Base-by-base conservation (phyloP, 1,140 invertebrate genomes). In the Drosophila seguyi region DNA sequence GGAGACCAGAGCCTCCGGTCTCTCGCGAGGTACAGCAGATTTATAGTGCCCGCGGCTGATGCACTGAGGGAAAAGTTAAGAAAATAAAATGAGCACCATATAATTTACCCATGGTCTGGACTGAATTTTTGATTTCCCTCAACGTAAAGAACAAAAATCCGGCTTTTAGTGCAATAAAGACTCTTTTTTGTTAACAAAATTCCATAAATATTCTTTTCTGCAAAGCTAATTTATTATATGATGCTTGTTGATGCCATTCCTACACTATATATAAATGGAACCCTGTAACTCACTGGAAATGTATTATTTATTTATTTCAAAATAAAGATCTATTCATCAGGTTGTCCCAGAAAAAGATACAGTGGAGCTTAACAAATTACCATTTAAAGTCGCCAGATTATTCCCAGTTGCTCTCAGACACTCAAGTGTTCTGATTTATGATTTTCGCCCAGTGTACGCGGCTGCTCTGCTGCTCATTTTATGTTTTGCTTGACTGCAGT, bases 401-500 rank as follows among this genome's bases (percentile, higher is more conserved):
- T 13, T 63, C 18, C 56, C 25, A 38, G 59, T 59, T 22, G 13
- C 13, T 34, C 16, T 10, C 18, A 13, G 20, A 16, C 34, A 11
- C 16, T 29, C 27, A 34, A 29, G 55, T 60, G 27, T 18, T 41
- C 5, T 8, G n/a, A 25, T 7, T 38, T 11, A 20, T 38, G 8
- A 3, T 57, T 39, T 60, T 72, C 38, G 25, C 41, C 11, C 47
- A 27, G 61, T 69, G 66, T n/a, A 53, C 4, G 20, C 5, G 44
- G 22, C 60, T 39, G 62, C 44, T 55, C 45, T 22, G 63, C 44
- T 56, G 50, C 62, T 77, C 41, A 62, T 68, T 77, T 69, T 73
- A 44, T 69, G 80, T 88, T 81, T 63, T 91, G 66, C 80, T 85
- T 82, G 79, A 75, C 61, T 88, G 87, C 80, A 88, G 75, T 81